These are phyloP conservation scores for Caranx ignobilis DNA, from an alignment of 2,113 vertebrate genomes.

Conservation along the genomic window DNA sequence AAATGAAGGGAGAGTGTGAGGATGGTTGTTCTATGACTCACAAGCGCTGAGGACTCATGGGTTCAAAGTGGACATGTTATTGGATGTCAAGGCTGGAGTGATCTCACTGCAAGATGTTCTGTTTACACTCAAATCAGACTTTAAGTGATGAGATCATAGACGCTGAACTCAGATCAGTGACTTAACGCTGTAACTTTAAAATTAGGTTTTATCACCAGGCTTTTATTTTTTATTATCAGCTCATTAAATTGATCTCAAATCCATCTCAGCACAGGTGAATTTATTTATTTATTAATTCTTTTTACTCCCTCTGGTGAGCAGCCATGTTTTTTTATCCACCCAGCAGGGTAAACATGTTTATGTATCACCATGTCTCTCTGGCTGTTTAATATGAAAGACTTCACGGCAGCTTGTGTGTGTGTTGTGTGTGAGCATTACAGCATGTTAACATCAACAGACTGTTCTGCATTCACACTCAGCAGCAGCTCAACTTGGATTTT, in stretches of 20 bases:
- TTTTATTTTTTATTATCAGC: slow-evolving; percentile 15
- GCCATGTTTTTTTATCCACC: slow-evolving; percentile 12
- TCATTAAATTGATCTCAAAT: neutral
- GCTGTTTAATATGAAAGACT: neutral
- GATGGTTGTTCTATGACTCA: no score
- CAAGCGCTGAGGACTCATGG: no score
- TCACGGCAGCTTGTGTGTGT: neutral
- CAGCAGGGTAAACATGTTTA: slow-evolving; percentile 15
- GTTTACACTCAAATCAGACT: slow-evolving; percentile 15
- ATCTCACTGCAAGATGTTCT: no score
- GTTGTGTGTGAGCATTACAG: slow-evolving; percentile 12
- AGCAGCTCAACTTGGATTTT: neutral
- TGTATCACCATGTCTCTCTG: slow-evolving; percentile 16
- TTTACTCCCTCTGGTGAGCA: neutral
- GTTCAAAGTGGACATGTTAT: no score
- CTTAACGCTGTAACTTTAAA: slow-evolving; percentile 2
- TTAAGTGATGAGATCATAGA: slow-evolving; percentile 22
- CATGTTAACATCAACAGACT: slow-evolving; percentile 32
- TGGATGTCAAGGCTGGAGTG: no score
- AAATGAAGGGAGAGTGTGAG: no score
- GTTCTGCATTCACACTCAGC: neutral
- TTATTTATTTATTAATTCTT: no score
- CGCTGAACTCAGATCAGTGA: slow-evolving; percentile 21
- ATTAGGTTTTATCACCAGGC: neutral
- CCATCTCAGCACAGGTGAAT: slow-evolving; percentile 10